A percentile compares a stretch with the other conserved stretches of the same genome.
Evolutionary conservation across 2,113 vertebrate species (phyloP).

Genomic region (Phocoena phocoena): DNA sequence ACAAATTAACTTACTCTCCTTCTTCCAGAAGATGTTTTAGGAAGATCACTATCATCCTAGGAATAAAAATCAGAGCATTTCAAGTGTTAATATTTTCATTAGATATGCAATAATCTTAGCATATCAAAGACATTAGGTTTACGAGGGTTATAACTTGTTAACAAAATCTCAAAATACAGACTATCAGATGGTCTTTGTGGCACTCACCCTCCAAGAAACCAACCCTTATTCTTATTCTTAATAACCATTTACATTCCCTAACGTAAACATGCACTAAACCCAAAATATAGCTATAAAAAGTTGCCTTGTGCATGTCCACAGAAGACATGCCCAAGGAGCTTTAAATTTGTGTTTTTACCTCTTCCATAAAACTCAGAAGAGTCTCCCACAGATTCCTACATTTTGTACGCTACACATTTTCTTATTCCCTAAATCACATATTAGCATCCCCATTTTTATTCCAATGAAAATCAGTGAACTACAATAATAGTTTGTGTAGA

Average conservation of each 20-base stretch:
- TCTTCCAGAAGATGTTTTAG: slow-evolving; percentile 90
- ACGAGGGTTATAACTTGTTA: neutral
- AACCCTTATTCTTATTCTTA: neutral
- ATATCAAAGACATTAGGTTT: neutral
- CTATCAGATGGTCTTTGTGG: neutral
- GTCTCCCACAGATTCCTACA: neutral
- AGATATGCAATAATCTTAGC: neutral
- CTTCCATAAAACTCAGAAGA: neutral
- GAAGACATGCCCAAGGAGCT: neutral
- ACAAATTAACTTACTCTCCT: slow-evolving; percentile 83
- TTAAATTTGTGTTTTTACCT: neutral
- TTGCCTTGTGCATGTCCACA: neutral
- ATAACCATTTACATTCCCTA: neutral
- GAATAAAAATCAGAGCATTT: slow-evolving; percentile 66
- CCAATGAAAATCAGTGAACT: neutral
- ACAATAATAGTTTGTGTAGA: neutral
- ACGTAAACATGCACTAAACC: neutral
- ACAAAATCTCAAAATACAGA: neutral
- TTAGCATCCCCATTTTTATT: neutral
- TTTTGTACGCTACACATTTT: neutral
- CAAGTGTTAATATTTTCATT: slow-evolving; percentile 13
- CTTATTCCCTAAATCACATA: neutral
- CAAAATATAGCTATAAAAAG: neutral
- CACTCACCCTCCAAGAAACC: neutral
- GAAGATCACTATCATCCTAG: slow-evolving; percentile 89